Conservation (phyloP, 2,113 vertebrate species). For the Oreotrochilus melanogaster region DNA sequence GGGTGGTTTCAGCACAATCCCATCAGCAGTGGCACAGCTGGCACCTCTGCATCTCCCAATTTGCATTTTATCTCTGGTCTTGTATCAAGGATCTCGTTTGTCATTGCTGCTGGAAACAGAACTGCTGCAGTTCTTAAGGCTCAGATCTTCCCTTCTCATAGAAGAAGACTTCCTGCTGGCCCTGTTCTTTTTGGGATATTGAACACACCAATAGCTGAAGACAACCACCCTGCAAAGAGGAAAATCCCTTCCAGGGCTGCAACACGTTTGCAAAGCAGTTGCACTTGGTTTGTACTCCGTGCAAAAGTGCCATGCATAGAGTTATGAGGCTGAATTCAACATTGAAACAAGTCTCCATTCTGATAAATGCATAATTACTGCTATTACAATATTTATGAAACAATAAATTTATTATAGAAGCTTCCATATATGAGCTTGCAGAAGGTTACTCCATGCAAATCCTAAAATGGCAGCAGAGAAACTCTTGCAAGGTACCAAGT, state of each 20-base stretch:
- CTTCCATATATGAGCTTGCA: background rate
- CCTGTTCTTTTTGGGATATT: fast-evolving
- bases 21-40: background rate
- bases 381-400: conserved; percentile 38
- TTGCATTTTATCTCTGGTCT: background rate
- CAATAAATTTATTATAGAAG: conserved; percentile 19
- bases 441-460: background rate
- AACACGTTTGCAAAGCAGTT: background rate
- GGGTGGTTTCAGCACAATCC: fast-evolving
- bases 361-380: conserved; percentile 27
- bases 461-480: background rate
- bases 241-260: background rate
- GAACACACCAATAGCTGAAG: background rate
- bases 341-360: background rate
- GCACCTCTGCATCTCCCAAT: background rate
- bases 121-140: background rate
- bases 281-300: background rate
- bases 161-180: background rate
- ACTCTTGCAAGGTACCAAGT: background rate
- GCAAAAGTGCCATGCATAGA: background rate
- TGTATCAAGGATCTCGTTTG: no score
- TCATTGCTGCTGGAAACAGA: background rate
- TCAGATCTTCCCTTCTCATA: background rate
- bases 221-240: background rate
- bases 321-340: background rate